Percentiles rank a stretch among this genome's conserved stretches.
phyloP scores from a whole-genome alignment of 1,140 invertebrate genomes.

The Bradynema listronoti region DNA sequence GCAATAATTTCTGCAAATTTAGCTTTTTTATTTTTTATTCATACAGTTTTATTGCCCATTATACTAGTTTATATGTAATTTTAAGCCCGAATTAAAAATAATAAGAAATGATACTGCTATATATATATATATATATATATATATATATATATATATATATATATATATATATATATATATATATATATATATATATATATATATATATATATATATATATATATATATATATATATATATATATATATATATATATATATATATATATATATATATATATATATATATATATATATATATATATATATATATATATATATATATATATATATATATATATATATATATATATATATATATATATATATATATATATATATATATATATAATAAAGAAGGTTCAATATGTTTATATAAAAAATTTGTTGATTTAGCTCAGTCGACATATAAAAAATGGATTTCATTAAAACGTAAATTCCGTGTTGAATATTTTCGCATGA shows the following conservation, averaged over 20 bases:
- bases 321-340: not conserved
- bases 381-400: not conserved
- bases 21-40: not conserved
- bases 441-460: conserved; percentile 38
- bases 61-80: not conserved
- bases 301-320: not conserved
- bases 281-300: not conserved
- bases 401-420: not conserved
- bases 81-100: not conserved
- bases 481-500: conserved; percentile 32
- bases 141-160: not conserved
- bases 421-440: conserved; percentile 29
- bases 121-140: conserved; percentile 4
- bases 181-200: not conserved
- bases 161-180: not conserved
- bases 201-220: not conserved
- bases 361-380: not conserved
- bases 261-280: conserved; percentile 3
- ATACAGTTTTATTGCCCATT: not conserved
- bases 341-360: not conserved
- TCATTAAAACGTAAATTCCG: conserved; percentile 36
- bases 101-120: not conserved
- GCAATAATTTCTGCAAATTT: not conserved
- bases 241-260: not conserved
- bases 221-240: not conserved